Evolutionary conservation across 2,113 vertebrate genomes (phyloP).

Genomic region (Callithrix jacchus): DNA sequence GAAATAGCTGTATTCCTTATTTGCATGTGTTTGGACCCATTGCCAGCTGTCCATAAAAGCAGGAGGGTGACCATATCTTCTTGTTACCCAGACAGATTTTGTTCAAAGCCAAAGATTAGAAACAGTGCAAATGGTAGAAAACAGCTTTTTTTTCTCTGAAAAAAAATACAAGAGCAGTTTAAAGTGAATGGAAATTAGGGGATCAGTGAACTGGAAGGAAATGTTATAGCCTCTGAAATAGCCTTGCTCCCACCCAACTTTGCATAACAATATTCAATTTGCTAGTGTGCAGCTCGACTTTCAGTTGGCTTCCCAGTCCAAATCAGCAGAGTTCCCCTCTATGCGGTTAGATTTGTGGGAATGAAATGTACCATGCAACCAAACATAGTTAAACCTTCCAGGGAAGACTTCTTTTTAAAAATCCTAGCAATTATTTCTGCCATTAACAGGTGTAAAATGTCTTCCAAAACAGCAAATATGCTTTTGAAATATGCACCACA

Average conservation of each 20-base stretch:
- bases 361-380: constrained; percentile 48
- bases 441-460: constrained; percentile 70
- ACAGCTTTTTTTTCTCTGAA: constrained; percentile 31
- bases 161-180: constrained; percentile 69
- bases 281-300: constrained; percentile 40
- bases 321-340: not conserved
- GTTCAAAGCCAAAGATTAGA: constrained; percentile 72
- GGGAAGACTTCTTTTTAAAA: constrained; percentile 15
- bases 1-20: constrained; percentile 59
- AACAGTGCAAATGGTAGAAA: constrained; percentile 67
- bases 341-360: constrained; percentile 31
- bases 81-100: constrained; percentile 66
- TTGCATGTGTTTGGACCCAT: constrained; percentile 69
- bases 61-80: constrained; percentile 60
- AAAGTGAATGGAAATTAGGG: constrained; percentile 76
- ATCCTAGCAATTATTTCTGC: constrained; percentile 63
- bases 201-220: constrained; percentile 76
- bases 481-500: constrained; percentile 51
- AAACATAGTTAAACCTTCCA: constrained; percentile 43
- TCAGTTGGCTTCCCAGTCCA: constrained; percentile 26
- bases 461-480: constrained; percentile 65
- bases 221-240: constrained; percentile 71
- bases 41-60: constrained; percentile 51
- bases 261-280: constrained; percentile 75
- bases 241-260: constrained; percentile 63